Evolutionary conservation across 2,113 vertebrate genomes (phyloP).

Genomic region (Carollia perspicillata): DNA sequence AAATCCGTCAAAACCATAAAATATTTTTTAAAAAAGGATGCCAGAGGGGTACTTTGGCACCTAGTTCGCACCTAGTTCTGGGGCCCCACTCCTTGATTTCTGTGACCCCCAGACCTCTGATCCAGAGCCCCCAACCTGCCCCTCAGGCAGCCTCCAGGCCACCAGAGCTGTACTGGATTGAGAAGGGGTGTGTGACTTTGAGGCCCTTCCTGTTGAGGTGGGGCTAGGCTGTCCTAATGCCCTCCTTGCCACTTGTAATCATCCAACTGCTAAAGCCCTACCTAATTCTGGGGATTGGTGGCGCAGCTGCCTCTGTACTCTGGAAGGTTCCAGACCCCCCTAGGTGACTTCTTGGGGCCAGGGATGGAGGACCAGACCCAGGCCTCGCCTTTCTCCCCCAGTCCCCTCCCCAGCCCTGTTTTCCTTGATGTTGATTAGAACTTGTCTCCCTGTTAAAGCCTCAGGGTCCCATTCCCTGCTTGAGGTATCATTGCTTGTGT

Average conservation of each 20-base stretch:
- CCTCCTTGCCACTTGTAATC: not conserved
- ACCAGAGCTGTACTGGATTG: rapidly evolving
- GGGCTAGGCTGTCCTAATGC: rapidly evolving
- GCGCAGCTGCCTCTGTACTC: not conserved
- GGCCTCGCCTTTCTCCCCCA: conserved; percentile 48
- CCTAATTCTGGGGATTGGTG: not conserved
- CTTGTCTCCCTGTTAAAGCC: not conserved
- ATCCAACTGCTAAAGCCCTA: not conserved
- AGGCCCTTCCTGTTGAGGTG: not conserved
- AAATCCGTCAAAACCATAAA: no score
- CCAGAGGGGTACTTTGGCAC: no score
- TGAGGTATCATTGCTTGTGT: not conserved
- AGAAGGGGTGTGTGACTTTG: not conserved
- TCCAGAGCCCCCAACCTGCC: not conserved
- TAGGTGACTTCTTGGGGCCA: not conserved
- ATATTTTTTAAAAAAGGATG: no score
- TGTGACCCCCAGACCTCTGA: not conserved
- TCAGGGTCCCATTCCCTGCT: not conserved
- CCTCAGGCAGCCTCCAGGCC: not conserved
- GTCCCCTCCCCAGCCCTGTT: not conserved
- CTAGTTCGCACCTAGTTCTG: not conserved
- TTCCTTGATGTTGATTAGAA: not conserved
- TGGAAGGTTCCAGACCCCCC: not conserved
- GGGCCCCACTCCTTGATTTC: not conserved
- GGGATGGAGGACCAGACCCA: not conserved